Percentiles rank a stretch among this genome's conserved stretches.
These are phyloP conservation scores for Heterodera schachtii DNA, from an alignment of 1,140 invertebrate species.

Conservation along the genomic window DNA sequence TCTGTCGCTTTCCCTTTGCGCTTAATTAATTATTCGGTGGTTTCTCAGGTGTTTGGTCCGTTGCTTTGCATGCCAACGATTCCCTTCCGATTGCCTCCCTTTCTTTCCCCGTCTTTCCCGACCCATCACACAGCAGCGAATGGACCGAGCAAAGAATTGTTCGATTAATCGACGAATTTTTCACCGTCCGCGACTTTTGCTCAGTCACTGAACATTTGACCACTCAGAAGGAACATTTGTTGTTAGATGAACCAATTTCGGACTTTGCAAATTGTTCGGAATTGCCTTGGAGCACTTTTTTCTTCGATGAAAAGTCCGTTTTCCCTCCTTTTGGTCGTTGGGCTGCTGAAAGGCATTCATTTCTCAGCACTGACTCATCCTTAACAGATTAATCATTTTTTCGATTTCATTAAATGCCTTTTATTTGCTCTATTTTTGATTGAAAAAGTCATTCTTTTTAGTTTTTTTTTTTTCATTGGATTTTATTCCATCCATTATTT, in stretches of 20 bases:
- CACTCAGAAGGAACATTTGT: not conserved
- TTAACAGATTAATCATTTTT: not conserved
- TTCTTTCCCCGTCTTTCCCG: not conserved
- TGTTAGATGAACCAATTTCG: not conserved
- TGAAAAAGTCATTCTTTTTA: not conserved
- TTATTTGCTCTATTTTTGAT: constrained; percentile 1
- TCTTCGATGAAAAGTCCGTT: constrained; percentile 47
- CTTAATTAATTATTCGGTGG: too few species aligned
- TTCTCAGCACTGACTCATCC: not conserved
- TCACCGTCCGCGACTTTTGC: constrained; percentile 6
- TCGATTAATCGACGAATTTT: constrained; percentile 5
- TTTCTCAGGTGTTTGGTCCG: not conserved
- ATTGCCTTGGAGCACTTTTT: constrained; percentile 41
- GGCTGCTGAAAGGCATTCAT: not conserved
- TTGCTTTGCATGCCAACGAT: not conserved
- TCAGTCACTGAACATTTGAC: not conserved
- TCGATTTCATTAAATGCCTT: not conserved
- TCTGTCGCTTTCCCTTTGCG: not conserved
- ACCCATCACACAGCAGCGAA: not conserved
- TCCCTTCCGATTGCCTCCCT: not conserved
- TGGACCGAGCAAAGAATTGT: not conserved
- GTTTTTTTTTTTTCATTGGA: not conserved
- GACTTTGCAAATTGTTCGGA: constrained; percentile 25
- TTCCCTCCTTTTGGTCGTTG: constrained; percentile 31
- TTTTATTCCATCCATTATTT: not conserved